Conservation (phyloP, 2,888 invertebrate genomes). For the Drosophila macrospina region DNA sequence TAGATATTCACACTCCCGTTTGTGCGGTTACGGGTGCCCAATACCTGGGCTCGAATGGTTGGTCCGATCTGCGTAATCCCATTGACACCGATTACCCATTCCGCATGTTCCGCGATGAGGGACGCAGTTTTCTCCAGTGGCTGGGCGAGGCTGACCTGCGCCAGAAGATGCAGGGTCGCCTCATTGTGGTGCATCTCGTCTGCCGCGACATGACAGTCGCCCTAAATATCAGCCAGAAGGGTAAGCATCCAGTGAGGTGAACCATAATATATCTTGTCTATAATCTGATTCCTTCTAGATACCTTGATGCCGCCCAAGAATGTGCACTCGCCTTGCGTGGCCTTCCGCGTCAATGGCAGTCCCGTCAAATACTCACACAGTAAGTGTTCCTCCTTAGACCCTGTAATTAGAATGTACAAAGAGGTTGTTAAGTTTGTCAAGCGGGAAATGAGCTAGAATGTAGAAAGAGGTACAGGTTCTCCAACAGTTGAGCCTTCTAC, state of each 20-base stretch:
- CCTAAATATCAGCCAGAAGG: slow-evolving; percentile 84
- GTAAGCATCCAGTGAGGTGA: slow-evolving; percentile 34
- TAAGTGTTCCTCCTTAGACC: slow-evolving; percentile 84
- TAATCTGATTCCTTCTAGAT: slow-evolving; percentile 41
- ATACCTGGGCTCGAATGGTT: slow-evolving; percentile 91
- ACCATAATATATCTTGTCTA: too few relatives aligned
- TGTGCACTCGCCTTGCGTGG: slow-evolving; percentile 93
- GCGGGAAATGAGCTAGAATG: too few relatives aligned
- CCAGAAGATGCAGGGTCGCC: slow-evolving; percentile 91
- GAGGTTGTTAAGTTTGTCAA: too few relatives aligned
- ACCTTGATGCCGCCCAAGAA: slow-evolving; percentile 86
- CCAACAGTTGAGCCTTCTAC: too few relatives aligned
- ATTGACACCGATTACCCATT: slow-evolving; percentile 92
- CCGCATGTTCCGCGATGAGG: slow-evolving; percentile 92
- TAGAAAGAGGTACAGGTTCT: too few relatives aligned
- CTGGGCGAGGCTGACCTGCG: slow-evolving; percentile 92
- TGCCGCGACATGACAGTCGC: slow-evolving; percentile 90
- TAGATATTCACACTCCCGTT: slow-evolving; percentile 92
- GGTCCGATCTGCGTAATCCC: slow-evolving; percentile 92
- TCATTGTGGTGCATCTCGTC: slow-evolving; percentile 92
- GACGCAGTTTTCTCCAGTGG: slow-evolving; percentile 93
- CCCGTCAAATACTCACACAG: slow-evolving; percentile 89
- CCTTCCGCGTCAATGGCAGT: slow-evolving; percentile 93
- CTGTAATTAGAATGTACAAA: too few relatives aligned
- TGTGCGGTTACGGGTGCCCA: slow-evolving; percentile 95